Evolutionary conservation across 2,797 vertebrate genomes (phyloP), one percentile per base, ranked within the genome.

Genomic region (Acanthurus tractus): DNA sequence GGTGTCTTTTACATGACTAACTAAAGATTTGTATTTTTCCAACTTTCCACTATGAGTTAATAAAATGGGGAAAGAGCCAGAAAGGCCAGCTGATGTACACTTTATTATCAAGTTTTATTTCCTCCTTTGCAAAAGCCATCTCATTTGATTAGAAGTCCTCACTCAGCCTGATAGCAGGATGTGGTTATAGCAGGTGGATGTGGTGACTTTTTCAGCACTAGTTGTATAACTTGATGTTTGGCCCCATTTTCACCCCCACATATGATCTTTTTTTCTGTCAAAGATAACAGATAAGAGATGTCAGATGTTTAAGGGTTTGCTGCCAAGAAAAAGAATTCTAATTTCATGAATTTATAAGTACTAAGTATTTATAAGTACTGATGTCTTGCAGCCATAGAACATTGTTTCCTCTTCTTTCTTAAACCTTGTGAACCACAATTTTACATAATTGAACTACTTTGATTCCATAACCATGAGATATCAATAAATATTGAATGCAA

Each of bases 91-190:
- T 52, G 25, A 22, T 57, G 22, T 23, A 20, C 10, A 46, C 36
- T 74, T 65, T 52, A 34, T 34, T n/a, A 25, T 72, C 17, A 8
- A n/a, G 67, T 50, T 66, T 82, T 45, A 70, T 20, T 12, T 63
- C 42, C 2, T 64, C 44, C 36, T 67, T 34, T 23, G 20, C 56
- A 57, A 52, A 54, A n/a, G 2, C 2, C 25, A 44, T 64, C 48
- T 70, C 23, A 63, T 74, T 67, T 54, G 14, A 64, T 61, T 52
- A 63, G 49, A 46, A 36, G 53, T 59, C 34, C 54, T 72, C 18
- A 1, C 66, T 73, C 34, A 56, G 15, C 78, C 36, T 54, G 49
- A 75, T 55, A 57, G 69, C 81, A 89, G 88, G 87, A 89, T 89
- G 90, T 86, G 85, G 83, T 86, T 61, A 11, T 4, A 36, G 58